Evolutionary conservation across 2,113 vertebrate genomes (phyloP).

Genomic region (Vicugna pacos): DNA sequence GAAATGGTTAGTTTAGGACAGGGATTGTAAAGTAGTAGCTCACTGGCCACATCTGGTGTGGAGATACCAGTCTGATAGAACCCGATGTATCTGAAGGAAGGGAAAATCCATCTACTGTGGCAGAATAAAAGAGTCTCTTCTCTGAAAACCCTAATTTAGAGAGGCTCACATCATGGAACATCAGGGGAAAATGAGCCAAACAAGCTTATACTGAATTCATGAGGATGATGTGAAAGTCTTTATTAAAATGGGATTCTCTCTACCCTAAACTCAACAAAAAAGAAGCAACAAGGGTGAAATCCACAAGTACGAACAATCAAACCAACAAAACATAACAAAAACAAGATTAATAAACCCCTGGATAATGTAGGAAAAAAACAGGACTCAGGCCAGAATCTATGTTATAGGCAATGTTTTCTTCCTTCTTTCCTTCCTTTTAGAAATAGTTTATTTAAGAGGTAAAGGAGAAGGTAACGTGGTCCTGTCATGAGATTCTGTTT

Average conservation of each 20-base stretch:
- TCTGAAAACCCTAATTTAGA: neutral
- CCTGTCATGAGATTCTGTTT: neutral
- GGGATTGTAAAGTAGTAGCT: neutral
- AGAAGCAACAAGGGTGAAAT: neutral
- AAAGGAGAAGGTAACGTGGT: neutral
- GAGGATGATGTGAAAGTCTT: neutral
- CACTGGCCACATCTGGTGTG: neutral
- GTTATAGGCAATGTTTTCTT: neutral
- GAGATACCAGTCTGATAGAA: neutral
- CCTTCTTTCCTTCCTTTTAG: neutral
- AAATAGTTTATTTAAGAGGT: constrained; percentile 16
- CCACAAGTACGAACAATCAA: neutral
- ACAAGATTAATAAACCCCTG: neutral
- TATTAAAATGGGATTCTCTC: neutral
- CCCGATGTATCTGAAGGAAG: neutral
- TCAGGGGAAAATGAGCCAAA: neutral
- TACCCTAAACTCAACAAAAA: neutral
- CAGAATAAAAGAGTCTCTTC: neutral
- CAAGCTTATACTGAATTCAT: neutral
- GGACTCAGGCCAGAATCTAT: neutral
- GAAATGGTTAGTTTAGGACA: neutral
- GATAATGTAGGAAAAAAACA: neutral
- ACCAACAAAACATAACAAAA: neutral
- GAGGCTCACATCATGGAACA: neutral
- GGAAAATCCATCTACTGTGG: neutral